Evolutionary conservation across 2,797 vertebrate genomes (phyloP).

Genomic region (Nyctalus aviator): DNA sequence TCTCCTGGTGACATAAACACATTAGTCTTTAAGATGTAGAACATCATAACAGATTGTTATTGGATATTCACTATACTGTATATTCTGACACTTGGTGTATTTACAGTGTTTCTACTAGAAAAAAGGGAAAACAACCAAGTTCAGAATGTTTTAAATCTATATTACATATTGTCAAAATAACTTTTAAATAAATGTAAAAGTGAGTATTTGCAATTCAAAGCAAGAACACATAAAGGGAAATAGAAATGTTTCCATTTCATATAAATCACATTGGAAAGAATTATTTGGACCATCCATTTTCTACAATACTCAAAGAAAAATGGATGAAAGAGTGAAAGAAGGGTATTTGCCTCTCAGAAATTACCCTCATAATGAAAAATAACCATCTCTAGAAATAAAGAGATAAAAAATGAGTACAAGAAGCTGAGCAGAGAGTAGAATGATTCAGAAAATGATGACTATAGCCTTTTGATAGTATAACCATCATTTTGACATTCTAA

Average conservation of each 20-base stretch:
- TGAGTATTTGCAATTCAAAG: constrained; percentile 75
- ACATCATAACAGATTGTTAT: constrained; percentile 86
- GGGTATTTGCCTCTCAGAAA: not conserved
- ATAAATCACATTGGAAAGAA: constrained; percentile 71
- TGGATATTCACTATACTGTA: constrained; percentile 85
- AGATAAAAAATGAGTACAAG: not conserved
- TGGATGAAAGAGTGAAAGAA: not conserved
- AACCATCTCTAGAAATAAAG: constrained; percentile 19
- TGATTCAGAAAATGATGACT: constrained; percentile 39
- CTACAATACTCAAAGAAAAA: constrained; percentile 40
- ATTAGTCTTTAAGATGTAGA: constrained; percentile 79
- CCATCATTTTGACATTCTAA: not conserved
- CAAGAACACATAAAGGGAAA: constrained; percentile 69
- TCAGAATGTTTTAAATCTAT: constrained; percentile 83
- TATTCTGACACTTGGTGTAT: constrained; percentile 88
- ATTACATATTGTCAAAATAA: constrained; percentile 85
- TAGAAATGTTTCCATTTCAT: constrained; percentile 65
- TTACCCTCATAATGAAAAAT: constrained; percentile 16
- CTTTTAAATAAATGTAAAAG: constrained; percentile 83
- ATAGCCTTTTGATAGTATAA: not conserved
- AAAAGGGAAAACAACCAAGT: constrained; percentile 84
- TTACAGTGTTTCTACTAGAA: constrained; percentile 84
- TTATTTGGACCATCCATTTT: constrained; percentile 64
- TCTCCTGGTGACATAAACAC: constrained; percentile 80
- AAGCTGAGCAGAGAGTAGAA: not conserved